These are phyloP conservation scores for Exephanes ischioxanthus DNA, from an alignment of 2,888 invertebrate genomes.

Conservation along the genomic window DNA sequence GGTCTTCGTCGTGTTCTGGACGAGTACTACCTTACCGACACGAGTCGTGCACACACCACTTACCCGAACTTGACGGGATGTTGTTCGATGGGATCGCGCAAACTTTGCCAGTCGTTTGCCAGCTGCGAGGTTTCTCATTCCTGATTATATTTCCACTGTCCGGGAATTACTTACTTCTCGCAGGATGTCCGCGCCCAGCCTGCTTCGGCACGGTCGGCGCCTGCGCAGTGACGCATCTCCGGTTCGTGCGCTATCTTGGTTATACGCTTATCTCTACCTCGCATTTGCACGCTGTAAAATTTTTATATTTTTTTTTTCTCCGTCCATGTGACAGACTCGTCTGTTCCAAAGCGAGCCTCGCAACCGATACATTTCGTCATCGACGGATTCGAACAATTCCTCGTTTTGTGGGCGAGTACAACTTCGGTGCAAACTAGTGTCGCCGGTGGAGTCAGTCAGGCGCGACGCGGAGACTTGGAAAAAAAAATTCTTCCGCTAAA, in stretches of 20 bases:
- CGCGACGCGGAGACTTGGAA: background rate
- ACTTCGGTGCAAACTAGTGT: background rate
- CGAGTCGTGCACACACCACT: background rate
- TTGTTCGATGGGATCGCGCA: background rate
- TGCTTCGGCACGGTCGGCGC: background rate
- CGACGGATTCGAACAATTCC: background rate
- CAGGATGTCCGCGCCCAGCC: background rate
- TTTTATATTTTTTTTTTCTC: background rate
- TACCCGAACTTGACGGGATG: background rate
- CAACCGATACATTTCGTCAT: background rate
- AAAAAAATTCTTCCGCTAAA: background rate
- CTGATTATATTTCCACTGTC: background rate
- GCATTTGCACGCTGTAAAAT: background rate
- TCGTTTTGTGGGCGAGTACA: background rate
- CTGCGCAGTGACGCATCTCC: background rate
- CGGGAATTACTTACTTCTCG: background rate
- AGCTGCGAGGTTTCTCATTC: background rate
- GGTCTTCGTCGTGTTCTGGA: background rate
- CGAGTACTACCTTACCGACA: background rate
- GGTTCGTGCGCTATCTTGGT: background rate
- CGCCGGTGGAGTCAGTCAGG: background rate
- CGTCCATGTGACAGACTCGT: background rate
- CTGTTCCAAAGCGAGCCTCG: background rate
- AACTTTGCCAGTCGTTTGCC: background rate
- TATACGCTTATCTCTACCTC: background rate